Evolutionary conservation across 2,113 vertebrate genomes (phyloP), one percentile per base, ranked within the genome.

Genomic region (Alouatta palliata): DNA sequence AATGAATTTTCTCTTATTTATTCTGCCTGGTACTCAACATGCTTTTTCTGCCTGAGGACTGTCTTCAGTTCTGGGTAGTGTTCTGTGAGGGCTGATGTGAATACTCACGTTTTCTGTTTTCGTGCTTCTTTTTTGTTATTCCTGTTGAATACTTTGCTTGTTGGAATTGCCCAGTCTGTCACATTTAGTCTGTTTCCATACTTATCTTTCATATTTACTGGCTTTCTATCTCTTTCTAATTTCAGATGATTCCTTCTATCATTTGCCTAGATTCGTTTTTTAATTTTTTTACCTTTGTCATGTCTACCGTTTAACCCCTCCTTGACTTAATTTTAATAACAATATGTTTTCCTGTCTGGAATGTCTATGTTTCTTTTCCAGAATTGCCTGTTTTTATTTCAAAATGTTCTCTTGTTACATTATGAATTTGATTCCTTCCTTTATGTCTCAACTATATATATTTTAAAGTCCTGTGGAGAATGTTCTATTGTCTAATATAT

Each of bases 321-420:
- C 73, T 89, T 71, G 40, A 40, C 1, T 35, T 82, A 58, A 76
- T 45, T 81, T 82, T 58, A 43, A 66, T 94, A 35, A 37, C 49
- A 37, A n/a, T 88, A 23, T 87, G 49, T 84, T 96, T 96, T 95
- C 12, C 54, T 66, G 80, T 91, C n/a, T 81, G 25, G 19, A 75
- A 76, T 90, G 66, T 77, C 40, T 40, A 2, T 85, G 25, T 81
- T 85, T 96, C 16, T 91, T 83, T 84, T 85, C 20, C 27, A 76
- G 30, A 93, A n/a, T 21, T 73, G 8, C 35, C 30, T 80, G 11
- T 82, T 93, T 79, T 81, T 87, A 82, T 58, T 87, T 95, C 45
- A 56, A 37, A 32, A 49, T 81, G 37, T 75, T 66, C 10, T 71
- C 16, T 79, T 89, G 21, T 68, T 89, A 23, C 43, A 64, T 54